Evolutionary conservation across 2,113 vertebrate species (phyloP), one percentile per base, ranked within the genome.

Genomic region (Periophthalmus modestus): DNA sequence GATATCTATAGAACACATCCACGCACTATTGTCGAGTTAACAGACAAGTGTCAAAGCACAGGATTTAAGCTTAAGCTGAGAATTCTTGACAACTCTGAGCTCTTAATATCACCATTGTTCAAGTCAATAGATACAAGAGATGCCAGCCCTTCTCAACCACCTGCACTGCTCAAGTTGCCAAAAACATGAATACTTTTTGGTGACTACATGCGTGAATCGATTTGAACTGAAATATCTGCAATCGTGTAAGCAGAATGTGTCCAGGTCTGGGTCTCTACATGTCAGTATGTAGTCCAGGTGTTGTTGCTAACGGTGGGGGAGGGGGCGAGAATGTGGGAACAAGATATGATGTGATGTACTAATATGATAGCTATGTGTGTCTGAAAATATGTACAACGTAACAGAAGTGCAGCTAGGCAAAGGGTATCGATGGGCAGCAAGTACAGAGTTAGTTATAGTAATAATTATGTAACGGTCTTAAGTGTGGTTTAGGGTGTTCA

Each of bases 1-100:
- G 74, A 78, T 73, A 58, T 54, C 62, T 57, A 54, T 72, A 75
- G 80, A 77, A 74, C 46, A 72, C 75, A 85, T 74, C 39, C 50
- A 68, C 61, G 36, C 71, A 71, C 66, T 16, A 74, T 75, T 36
- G 21, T 52, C 1, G 14, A 0, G 28, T 57, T 36, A 76, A 57
- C 36, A 54, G 57, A 66, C 71, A 58, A 19, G 62, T 65, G 34
- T 39, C 34, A 65, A 39, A 39, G 34, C 33, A 65, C 34, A 19
- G 10, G 15, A 18, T 63, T 36, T 39, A 39, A 43, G 33, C 39
- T 43, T 14, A 62, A 62, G 28, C 28, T 3, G 15, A 62, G 28
- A 34, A 33, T 62, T 62, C 28, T 62, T 18, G 59, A 62, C 59
- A 62, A 62, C 16, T 18, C 16, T 62, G 24, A 62, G 28, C 59